phyloP scores from a whole-genome alignment of 2,888 invertebrate species.

The Tetramorium bicarinatum region DNA sequence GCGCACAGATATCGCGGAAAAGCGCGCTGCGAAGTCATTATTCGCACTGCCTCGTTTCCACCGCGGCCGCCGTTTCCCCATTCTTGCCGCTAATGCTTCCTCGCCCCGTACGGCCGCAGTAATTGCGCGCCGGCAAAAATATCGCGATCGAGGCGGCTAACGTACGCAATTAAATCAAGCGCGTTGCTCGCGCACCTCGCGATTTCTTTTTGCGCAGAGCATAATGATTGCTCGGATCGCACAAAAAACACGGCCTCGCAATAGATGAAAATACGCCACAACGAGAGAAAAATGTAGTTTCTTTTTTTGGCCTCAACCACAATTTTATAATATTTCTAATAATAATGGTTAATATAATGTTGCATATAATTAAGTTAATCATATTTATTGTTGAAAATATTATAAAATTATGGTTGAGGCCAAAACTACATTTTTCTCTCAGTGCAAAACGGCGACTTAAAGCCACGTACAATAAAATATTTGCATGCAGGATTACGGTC shows the following conservation, averaged over 20 bases:
- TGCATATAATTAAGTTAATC: no score
- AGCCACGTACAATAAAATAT: not conserved
- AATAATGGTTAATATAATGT: no score
- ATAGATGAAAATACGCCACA: slow-evolving; percentile 1
- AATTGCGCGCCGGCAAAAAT: slow-evolving; percentile 45
- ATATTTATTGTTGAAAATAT: no score
- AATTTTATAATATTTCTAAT: no score
- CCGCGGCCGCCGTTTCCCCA: not conserved
- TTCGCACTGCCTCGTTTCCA: slow-evolving; percentile 18
- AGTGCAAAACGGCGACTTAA: not conserved
- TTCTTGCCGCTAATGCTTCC: slow-evolving; percentile 36
- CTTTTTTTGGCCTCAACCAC: no score
- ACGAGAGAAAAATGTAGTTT: no score
- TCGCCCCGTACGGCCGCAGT: slow-evolving; percentile 5
- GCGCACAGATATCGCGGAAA: slow-evolving; percentile 49
- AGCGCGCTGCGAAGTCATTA: slow-evolving; percentile 44
- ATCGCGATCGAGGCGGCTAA: slow-evolving; percentile 23
- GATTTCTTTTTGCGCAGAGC: not conserved
- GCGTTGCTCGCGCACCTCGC: not conserved
- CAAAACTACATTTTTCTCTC: no score
- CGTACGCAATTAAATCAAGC: slow-evolving; percentile 45
- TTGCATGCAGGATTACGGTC: not conserved
- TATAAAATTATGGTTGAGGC: no score
- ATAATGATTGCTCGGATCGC: not conserved
- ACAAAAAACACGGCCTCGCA: no score